Percentiles rank a stretch among this genome's conserved stretches.
These are phyloP conservation scores for Lypha dubia DNA, from an alignment of 2,888 invertebrate genomes.

Conservation along the genomic window DNA sequence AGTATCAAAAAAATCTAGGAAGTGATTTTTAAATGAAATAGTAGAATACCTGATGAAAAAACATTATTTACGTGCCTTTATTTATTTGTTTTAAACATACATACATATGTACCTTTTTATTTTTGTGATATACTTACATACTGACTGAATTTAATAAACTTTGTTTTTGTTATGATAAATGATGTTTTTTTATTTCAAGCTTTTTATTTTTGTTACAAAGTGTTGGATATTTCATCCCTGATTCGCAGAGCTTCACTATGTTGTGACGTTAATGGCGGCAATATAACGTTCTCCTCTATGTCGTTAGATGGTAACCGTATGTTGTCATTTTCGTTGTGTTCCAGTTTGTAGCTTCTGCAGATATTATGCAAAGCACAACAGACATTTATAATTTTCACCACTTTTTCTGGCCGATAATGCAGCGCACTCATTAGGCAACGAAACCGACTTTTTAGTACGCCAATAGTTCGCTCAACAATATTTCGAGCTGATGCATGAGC, in stretches of 20 bases:
- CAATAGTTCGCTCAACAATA: too few relatives aligned
- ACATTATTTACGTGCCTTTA: slow-evolving; percentile 2
- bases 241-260: slow-evolving; percentile 2
- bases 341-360: background rate
- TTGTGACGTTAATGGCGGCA: slow-evolving; percentile 6
- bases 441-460: too few relatives aligned
- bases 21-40: slow-evolving; percentile 3
- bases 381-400: slow-evolving; percentile 15
- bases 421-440: too few relatives aligned
- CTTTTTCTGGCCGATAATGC: background rate
- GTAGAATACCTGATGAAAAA: background rate
- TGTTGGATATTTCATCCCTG: slow-evolving; percentile 13
- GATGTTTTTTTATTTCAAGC: background rate
- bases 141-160: background rate
- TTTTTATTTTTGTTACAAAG: background rate
- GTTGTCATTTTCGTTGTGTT: background rate
- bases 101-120: background rate
- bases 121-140: background rate
- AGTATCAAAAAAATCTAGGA: slow-evolving; percentile 1
- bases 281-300: slow-evolving; percentile 9
- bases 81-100: background rate
- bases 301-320: slow-evolving; percentile 1
- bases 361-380: slow-evolving; percentile 4
- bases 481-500: too few relatives aligned
- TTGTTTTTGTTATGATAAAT: background rate